phyloP scores from a whole-genome alignment of 2,113 vertebrate species.

The Hydropotes inermis region DNA sequence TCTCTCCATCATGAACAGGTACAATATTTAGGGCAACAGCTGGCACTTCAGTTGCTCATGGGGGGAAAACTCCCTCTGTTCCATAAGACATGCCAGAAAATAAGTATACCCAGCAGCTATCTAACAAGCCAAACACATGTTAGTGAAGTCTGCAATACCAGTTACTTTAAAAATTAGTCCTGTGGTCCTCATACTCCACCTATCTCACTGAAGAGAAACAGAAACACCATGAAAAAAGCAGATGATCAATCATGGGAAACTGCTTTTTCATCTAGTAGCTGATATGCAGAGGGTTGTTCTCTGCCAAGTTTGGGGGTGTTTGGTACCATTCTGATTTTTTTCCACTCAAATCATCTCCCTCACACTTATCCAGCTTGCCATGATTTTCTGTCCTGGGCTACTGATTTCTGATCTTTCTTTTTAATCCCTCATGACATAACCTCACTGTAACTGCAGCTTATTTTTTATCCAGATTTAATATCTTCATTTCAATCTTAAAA shows the following conservation, averaged over 20 bases:
- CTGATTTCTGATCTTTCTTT: conserved; percentile 14
- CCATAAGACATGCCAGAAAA: conserved; percentile 61
- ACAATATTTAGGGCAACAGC: conserved; percentile 77
- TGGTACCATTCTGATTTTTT: conserved; percentile 18
- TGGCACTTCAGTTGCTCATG: conserved; percentile 71
- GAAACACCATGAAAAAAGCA: conserved; percentile 37
- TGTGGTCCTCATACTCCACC: background rate
- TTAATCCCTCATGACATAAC: background rate
- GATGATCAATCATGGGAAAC: conserved; percentile 8
- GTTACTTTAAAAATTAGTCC: conserved; percentile 60
- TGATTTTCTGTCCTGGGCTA: conserved; percentile 16
- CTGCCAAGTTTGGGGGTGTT: background rate
- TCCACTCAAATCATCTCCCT: conserved; percentile 15
- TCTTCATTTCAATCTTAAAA: conserved; percentile 21
- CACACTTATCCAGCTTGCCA: background rate
- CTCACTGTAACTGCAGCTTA: background rate
- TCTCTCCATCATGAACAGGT: conserved; percentile 64
- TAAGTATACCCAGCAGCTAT: conserved; percentile 60
- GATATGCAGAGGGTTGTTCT: background rate
- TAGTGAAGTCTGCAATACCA: conserved; percentile 55
- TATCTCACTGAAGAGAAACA: background rate
- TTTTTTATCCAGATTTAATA: conserved; percentile 35
- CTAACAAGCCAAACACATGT: conserved; percentile 61
- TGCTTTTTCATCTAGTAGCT: conserved; percentile 10
- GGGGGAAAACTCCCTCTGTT: conserved; percentile 75